Evolutionary conservation across 2,888 invertebrate genomes (phyloP), one percentile per base, ranked within the genome.

Genomic region (Dioctria linearis): DNA sequence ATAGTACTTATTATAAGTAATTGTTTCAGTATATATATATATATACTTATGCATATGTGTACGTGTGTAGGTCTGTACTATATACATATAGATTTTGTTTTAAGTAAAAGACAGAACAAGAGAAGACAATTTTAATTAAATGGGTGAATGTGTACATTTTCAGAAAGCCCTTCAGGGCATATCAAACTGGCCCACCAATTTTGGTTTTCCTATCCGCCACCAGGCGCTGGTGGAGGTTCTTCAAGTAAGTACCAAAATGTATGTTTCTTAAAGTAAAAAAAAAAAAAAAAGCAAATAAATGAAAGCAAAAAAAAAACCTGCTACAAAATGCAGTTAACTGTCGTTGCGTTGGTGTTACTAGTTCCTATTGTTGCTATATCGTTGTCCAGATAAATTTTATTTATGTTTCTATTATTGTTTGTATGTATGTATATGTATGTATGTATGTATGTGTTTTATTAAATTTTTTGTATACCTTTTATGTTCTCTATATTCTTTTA

Each of bases 161-260:
- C 86, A 88, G 88, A 85, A 85, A 88, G 87, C 88, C 88, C 88
- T 84, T 83, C 84, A 86, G 88, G 88, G 88, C 87, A 86, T 83
- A 86, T 88, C 91, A 94, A 93, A 90, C 94, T 95, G 95, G 95
- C 95, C 91, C 94, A 94, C 90, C 94, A 95, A 91, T 95, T 95
- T 90, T 95, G 95, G 95, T 94, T 95, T 88, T 94, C 94, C 83
- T 94, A 94, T 90, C 94, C 94, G 90, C 94, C 94, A 86, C 94
- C 94, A 86, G 93, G 94, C 90, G 93, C 94, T 90, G 92, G 92
- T 88, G 91, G 92, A 86, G 91, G 91, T 86, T 91, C 91, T 87
- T 91, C 91, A 86, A 92, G 92, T 86, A 91, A 92, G 86, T 90
- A 83, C 67, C 40, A 51, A 69, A 54, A n/a, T 66, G 37, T 78